Base-by-base conservation (phyloP, 1,140 invertebrate species). In the Meloidogyne exigua region DNA sequence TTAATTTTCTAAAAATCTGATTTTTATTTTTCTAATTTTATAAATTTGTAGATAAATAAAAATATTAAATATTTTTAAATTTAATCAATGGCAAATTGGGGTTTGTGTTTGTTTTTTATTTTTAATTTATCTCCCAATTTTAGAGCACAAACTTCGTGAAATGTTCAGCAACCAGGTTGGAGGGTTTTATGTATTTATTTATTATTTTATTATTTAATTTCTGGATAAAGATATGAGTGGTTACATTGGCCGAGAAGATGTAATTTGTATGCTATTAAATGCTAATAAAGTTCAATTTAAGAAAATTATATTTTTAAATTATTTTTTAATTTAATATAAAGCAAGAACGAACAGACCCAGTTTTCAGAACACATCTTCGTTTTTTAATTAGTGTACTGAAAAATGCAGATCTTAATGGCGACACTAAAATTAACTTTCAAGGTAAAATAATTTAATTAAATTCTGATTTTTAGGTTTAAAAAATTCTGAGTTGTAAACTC, bases 371-470 rank as follows among this genome's bases (percentile, higher is more conserved):
- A 12, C 86, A 85, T 3, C 74, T 82, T 65, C 82, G 86, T 28
- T 88, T 88, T 64, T 80, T 88, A 9, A 82, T 87, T 62, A 72
- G 80, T 26, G 81, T 87, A 9, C 79, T 88, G 21, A 84, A 82
- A 63, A 83, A 84, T 26, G 80, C 87, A 10, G 88, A 88, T 65
- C 85, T 87, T 36, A 86, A 87, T 75, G 86, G 86, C 21, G 87
- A 87, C 64, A 81, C 81, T 0, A 83, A 85, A 72, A 88, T 88
- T 44, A 82, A 84, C 72, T 88, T 88, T 72, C 86, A 88, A 68
- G 87, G 80, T 80, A 63, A 89, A 18, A n/a, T n/a, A 57, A 57
- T 9, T 57, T 18, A 18, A n/a, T n/a, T n/a, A 42, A 42, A 32
- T 32, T 32, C 28, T 32, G 28, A 32, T 32, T 2, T 32, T 32